These are phyloP conservation scores for Trissolcus japonicus DNA, from an alignment of 2,888 invertebrate genomes.

Conservation along the genomic window DNA sequence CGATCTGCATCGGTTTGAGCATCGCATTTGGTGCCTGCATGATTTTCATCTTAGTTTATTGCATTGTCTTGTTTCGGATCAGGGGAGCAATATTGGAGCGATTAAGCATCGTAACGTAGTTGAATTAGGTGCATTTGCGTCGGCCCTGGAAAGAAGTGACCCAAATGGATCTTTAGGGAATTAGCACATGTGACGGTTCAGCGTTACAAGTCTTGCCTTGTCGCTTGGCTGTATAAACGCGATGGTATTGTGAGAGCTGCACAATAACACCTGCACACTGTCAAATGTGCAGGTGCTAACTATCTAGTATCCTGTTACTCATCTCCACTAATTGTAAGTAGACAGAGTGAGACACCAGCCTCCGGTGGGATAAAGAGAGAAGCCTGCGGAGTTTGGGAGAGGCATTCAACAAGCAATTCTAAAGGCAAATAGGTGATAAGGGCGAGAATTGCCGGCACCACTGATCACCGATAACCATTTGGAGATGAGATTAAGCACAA, in stretches of 20 bases:
- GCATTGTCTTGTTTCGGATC: no score
- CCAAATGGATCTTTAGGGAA: conserved; percentile 39
- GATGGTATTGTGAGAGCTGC: conserved; percentile 27
- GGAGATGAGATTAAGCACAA: conserved; percentile 6
- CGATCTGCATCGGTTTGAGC: no score
- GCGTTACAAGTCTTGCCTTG: conserved; percentile 43
- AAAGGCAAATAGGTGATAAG: conserved; percentile 66
- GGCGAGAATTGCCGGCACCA: conserved; percentile 66
- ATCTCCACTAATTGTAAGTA: conserved; percentile 42
- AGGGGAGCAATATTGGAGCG: background rate
- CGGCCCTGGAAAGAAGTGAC: conserved; percentile 22
- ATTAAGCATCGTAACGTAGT: conserved; percentile 11
- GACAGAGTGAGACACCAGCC: conserved; percentile 16
- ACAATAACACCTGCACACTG: conserved; percentile 7
- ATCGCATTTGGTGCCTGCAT: no score
- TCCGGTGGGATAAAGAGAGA: conserved; percentile 6
- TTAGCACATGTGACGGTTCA: conserved; percentile 33
- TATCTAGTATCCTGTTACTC: conserved; percentile 44
- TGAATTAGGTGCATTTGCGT: conserved; percentile 30
- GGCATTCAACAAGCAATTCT: conserved; percentile 59
- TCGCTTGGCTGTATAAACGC: conserved; percentile 18
- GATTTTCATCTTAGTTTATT: no score
- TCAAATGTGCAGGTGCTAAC: conserved; percentile 38
- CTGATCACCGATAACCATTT: conserved; percentile 29
- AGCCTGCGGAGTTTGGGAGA: conserved; percentile 14